Percentiles rank a stretch among this genome's conserved stretches.
Evolutionary conservation across 2,113 vertebrate species (phyloP).

Genomic region (Indicator maculatus): DNA sequence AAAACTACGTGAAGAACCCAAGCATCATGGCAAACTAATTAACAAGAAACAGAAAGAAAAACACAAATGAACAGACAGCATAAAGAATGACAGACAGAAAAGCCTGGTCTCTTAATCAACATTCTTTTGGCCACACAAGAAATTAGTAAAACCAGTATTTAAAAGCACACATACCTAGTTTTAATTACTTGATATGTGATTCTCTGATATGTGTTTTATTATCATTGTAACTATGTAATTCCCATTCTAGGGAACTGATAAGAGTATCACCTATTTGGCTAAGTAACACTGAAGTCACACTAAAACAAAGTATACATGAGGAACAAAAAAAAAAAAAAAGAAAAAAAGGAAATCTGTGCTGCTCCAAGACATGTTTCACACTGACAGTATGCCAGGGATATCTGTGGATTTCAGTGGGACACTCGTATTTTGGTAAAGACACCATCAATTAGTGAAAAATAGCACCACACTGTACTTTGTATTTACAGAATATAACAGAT

Average conservation of each 20-base stretch:
- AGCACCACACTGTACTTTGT: not conserved
- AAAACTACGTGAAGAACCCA: not conserved
- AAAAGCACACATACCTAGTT: not conserved
- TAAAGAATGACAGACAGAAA: not conserved
- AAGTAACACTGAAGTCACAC: not conserved
- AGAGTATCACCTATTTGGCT: not conserved
- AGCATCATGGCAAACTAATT: not conserved
- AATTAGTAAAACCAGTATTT: not conserved
- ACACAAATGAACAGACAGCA: not conserved
- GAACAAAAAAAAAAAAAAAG: too few relatives aligned
- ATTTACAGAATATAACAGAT: not conserved
- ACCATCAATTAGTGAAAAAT: not conserved
- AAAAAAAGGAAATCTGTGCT: not conserved
- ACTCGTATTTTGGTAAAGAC: not conserved
- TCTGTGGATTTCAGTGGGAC: not conserved
- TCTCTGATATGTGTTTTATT: not conserved
- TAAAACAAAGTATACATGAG: not conserved
- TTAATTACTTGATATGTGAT: not conserved
- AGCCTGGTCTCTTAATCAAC: not conserved
- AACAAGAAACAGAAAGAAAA: not conserved
- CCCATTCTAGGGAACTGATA: not conserved
- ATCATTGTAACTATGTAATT: not conserved
- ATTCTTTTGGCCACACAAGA: not conserved
- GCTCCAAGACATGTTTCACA: not conserved
- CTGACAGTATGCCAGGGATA: not conserved